A percentile compares a stretch with the other conserved stretches of the same genome.
Evolutionary conservation across 1,140 invertebrate genomes (phyloP).

Genomic region (Drosophila nannoptera): DNA sequence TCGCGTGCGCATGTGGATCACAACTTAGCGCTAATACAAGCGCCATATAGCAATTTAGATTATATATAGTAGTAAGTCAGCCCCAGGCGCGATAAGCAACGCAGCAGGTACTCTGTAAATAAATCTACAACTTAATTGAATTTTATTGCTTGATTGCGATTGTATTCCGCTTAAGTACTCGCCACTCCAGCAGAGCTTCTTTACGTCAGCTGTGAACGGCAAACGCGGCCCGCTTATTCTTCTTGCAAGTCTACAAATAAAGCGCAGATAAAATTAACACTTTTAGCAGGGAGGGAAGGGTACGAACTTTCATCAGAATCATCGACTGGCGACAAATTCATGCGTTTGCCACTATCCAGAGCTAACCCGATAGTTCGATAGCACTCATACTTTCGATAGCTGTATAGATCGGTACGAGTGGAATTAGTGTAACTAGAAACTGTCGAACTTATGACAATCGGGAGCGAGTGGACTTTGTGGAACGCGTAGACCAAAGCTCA

Average conservation of each 20-base stretch:
- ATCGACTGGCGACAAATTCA: too few relatives aligned
- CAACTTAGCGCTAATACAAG: slow-evolving; percentile 13
- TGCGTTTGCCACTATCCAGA: too few relatives aligned
- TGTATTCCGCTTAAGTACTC: slow-evolving; percentile 10
- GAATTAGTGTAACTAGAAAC: too few relatives aligned
- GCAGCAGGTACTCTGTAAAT: slow-evolving; percentile 16
- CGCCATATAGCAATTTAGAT: slow-evolving; percentile 17
- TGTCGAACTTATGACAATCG: too few relatives aligned
- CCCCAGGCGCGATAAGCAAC: slow-evolving; percentile 14
- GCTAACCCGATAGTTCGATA: too few relatives aligned
- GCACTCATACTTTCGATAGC: too few relatives aligned
- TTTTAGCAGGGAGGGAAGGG: too few relatives aligned
- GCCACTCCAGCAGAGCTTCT: slow-evolving; percentile 8
- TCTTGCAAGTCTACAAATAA: background rate
- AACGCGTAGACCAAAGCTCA: too few relatives aligned
- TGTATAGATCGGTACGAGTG: too few relatives aligned
- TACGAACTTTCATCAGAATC: too few relatives aligned
- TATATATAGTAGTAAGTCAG: slow-evolving; percentile 3
- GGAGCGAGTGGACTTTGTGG: too few relatives aligned
- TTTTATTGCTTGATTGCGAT: slow-evolving; percentile 14
- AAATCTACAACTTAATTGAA: slow-evolving; percentile 15
- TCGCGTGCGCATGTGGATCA: slow-evolving; percentile 26
- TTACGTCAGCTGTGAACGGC: slow-evolving; percentile 24
- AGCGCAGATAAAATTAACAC: too few relatives aligned
- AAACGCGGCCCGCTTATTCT: slow-evolving; percentile 20